These are phyloP conservation scores for Meandrusa payeni DNA, from an alignment of 2,888 invertebrate species.

Conservation along the genomic window DNA sequence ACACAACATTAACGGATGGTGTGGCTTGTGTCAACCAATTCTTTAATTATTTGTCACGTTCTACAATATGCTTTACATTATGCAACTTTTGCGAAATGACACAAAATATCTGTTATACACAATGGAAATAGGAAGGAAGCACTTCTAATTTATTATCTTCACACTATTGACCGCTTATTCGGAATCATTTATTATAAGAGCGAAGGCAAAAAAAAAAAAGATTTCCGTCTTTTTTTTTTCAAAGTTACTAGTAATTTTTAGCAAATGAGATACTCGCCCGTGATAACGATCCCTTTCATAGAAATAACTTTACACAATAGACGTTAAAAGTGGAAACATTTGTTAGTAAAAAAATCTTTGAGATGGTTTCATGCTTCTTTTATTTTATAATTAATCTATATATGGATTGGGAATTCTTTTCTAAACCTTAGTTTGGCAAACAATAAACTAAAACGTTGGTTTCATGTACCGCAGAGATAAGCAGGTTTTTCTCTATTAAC, in stretches of 20 bases:
- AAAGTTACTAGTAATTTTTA: slow-evolving; percentile 29
- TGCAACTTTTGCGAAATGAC: slow-evolving; percentile 19
- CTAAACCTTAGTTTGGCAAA: neutral
- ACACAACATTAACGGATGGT: slow-evolving; percentile 45
- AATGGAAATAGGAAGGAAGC: slow-evolving; percentile 21
- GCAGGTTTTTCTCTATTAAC: too few species aligned
- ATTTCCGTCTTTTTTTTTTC: slow-evolving; percentile 23
- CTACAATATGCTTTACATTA: slow-evolving; percentile 33
- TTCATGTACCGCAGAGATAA: too few species aligned
- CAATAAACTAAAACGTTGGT: too few species aligned
- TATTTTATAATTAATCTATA: slow-evolving; percentile 29
- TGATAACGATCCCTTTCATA: slow-evolving; percentile 46
- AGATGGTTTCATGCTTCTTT: slow-evolving; percentile 46
- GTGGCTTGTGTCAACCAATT: slow-evolving; percentile 52
- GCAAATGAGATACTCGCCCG: slow-evolving; percentile 34
- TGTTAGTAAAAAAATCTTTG: slow-evolving; percentile 37
- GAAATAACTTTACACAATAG: slow-evolving; percentile 53
- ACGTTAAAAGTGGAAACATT: slow-evolving; percentile 47
- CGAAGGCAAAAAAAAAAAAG: slow-evolving; percentile 1
- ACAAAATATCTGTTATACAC: slow-evolving; percentile 11
- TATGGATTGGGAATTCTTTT: slow-evolving; percentile 17
- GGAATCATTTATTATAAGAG: slow-evolving; percentile 2
- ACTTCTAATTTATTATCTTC: slow-evolving; percentile 21
- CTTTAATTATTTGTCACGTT: slow-evolving; percentile 29
- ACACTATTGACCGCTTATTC: slow-evolving; percentile 5